Evolutionary conservation across 2,113 vertebrate genomes (phyloP).

Genomic region (Callipepla squamata): DNA sequence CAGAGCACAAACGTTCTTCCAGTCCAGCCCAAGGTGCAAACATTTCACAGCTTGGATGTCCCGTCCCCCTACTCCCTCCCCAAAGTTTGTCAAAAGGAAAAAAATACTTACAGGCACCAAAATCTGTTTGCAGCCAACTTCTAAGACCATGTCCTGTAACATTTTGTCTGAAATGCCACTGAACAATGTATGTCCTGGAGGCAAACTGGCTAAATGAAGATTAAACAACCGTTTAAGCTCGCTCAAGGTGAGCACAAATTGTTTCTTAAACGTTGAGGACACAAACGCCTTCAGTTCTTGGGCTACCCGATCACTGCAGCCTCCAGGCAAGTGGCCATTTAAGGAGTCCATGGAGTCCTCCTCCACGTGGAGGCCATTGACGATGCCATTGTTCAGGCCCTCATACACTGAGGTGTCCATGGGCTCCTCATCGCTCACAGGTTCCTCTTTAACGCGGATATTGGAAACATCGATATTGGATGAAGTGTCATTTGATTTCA

Average conservation of each 20-base stretch:
- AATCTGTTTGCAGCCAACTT: constrained; percentile 93
- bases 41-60: neutral
- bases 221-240: constrained; percentile 96
- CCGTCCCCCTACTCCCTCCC: neutral
- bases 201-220: constrained; percentile 93
- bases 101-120: constrained; percentile 95
- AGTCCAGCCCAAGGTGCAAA: neutral
- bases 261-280: constrained; percentile 87
- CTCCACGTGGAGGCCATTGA: constrained; percentile 82
- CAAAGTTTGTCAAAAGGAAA: neutral
- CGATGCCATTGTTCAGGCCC: constrained; percentile 77
- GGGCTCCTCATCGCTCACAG: constrained; percentile 80
- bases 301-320: constrained; percentile 67
- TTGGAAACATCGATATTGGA: constrained; percentile 26
- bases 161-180: constrained; percentile 93
- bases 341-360: constrained; percentile 69
- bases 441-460: constrained; percentile 83
- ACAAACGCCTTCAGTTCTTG: constrained; percentile 92
- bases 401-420: constrained; percentile 82
- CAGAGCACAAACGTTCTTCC: neutral
- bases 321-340: constrained; percentile 75
- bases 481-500: neutral
- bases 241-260: constrained; percentile 92
- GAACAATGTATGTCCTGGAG: constrained; percentile 86
- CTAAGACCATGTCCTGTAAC: constrained; percentile 92